Percentiles rank a stretch among this genome's conserved stretches.
phyloP scores from a whole-genome alignment of 1,140 invertebrate genomes.

The Musca vetustissima region DNA sequence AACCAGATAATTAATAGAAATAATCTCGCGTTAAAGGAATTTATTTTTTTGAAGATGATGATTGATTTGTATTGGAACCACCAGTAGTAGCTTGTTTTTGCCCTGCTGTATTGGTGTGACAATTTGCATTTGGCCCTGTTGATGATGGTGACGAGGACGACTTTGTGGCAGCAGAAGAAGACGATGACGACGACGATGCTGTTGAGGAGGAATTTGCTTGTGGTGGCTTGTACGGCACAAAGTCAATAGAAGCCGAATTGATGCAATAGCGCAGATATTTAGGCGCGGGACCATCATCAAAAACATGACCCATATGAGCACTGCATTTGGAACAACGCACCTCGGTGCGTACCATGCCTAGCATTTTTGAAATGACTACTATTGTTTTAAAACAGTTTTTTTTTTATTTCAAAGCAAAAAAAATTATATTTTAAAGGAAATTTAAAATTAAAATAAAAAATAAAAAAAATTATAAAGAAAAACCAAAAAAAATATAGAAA shows the following conservation, averaged over 20 bases:
- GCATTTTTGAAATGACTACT: slow-evolving; percentile 56
- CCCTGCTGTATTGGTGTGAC: slow-evolving; percentile 14
- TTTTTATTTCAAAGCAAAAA: slow-evolving; percentile 5
- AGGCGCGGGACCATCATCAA: slow-evolving; percentile 93
- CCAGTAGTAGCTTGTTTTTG: not conserved
- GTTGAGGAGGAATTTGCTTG: slow-evolving; percentile 29
- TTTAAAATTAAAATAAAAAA: slow-evolving; percentile 3
- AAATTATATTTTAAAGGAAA: too few species aligned
- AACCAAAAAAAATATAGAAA: not conserved
- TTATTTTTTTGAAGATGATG: too few species aligned
- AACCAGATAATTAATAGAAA: slow-evolving; percentile 3
- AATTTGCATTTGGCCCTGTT: not conserved
- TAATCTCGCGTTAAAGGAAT: not conserved
- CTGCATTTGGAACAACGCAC: slow-evolving; percentile 87
- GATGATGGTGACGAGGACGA: too few species aligned
- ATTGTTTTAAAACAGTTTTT: slow-evolving; percentile 31
- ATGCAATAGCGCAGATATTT: slow-evolving; percentile 94
- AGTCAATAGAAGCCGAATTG: slow-evolving; percentile 86
- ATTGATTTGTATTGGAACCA: slow-evolving; percentile 1
- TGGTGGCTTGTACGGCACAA: slow-evolving; percentile 57
- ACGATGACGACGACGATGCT: not conserved
- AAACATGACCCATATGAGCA: slow-evolving; percentile 95
- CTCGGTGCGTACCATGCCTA: slow-evolving; percentile 82
- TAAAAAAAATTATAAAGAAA: slow-evolving; percentile 5
- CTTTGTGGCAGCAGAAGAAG: slow-evolving; percentile 37